Evolutionary conservation across 2,797 vertebrate species (phyloP).

Genomic region (Zonotrichia albicollis): DNA sequence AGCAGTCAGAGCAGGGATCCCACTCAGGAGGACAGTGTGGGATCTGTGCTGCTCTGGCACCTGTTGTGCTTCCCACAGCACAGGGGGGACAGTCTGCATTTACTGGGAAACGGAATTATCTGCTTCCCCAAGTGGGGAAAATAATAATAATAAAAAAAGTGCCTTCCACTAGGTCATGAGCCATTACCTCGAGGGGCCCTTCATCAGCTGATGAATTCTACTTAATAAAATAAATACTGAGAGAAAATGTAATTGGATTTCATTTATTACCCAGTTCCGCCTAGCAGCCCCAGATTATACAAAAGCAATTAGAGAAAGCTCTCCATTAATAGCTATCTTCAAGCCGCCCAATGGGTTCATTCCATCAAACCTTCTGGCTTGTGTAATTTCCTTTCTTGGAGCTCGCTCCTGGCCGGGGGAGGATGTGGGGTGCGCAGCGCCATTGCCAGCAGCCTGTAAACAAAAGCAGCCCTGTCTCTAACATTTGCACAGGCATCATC

Average conservation of each 20-base stretch:
- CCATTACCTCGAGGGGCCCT: conserved; percentile 67
- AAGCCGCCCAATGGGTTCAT: conserved; percentile 64
- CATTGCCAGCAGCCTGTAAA: conserved; percentile 13
- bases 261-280: conserved; percentile 77
- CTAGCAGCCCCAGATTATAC: conserved; percentile 74
- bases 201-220: conserved; percentile 69
- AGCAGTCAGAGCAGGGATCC: background rate
- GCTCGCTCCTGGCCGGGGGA: background rate
- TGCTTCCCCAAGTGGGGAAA: conserved; percentile 33
- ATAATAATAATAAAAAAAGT: conserved; percentile 55
- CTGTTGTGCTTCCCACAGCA: background rate
- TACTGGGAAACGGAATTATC: conserved; percentile 8
- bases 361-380: conserved; percentile 71
- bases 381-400: conserved; percentile 61
- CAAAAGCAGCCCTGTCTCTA: conserved; percentile 46
- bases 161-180: conserved; percentile 58
- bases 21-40: fast-evolving
- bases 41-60: background rate
- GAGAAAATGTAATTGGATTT: conserved; percentile 76
- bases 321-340: conserved; percentile 74
- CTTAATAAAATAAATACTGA: conserved; percentile 77
- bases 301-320: conserved; percentile 74
- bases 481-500: background rate
- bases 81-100: background rate
- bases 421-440: background rate